Base-by-base conservation (phyloP, 1,140 invertebrate genomes). In the Hetaerina americana region DNA sequence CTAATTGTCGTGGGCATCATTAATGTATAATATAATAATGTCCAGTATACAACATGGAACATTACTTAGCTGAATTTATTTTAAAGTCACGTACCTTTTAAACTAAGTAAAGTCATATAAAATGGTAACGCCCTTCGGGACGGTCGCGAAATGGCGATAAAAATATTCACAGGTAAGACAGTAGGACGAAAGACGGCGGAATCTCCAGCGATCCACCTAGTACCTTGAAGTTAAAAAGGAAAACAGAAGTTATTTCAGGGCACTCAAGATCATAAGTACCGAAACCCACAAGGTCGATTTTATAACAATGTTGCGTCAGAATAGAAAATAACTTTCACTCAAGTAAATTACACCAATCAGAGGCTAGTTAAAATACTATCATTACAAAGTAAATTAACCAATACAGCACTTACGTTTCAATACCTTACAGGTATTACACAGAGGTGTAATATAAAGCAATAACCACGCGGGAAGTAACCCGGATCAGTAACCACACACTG, bases 121-220 rank as follows among this genome's bases (percentile, higher is more conserved):
- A 88, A 88, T 86, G 87, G 85, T 90, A 88, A 86, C 89, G 89
- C 89, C 89, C 89, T 86, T 83, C 83, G 88, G 88, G 89, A 90
- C 89, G 89, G 78, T 79, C 81, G 81, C 81, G 78, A 83, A 79
- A 75, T 78, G 80, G 80, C 81, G 79, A 80, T 75, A 84, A 83
- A 77, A 82, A 80, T 75, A 76, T 74, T 71, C 69, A 40, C 66
- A 66, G 66, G 66, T 71, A 72, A 71, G 67, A 73, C 67, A 66
- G 26, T 71, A 22, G 40, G 31, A 49, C 12, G 66, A n/a, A 26
- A 70, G 29, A 22, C 26, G 40, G 73, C 49, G 71, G 73, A 67
- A 68, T 26, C 70, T 29, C 72, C 15, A 67, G 71, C 66, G 68
- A 72, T 57, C 73, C 73, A 74, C 73, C 71, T 66, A 72, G 26